phyloP scores from a whole-genome alignment of 2,888 invertebrate species.

The Osmoderma eremita region DNA sequence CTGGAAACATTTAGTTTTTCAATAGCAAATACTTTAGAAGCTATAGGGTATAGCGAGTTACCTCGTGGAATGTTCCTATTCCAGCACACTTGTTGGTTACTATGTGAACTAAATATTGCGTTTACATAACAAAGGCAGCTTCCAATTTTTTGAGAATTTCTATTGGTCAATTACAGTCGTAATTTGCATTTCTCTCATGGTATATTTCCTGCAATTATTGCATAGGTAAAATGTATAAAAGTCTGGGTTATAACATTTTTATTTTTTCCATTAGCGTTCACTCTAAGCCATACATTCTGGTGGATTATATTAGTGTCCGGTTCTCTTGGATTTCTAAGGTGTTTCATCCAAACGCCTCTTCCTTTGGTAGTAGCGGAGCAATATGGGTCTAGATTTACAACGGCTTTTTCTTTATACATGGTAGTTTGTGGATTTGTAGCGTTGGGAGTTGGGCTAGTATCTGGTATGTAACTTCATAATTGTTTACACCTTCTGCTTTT shows the following conservation, averaged over 20 bases:
- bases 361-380: conserved; percentile 77
- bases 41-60: no score
- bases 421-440: conserved; percentile 76
- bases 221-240: neutral
- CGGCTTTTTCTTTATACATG: conserved; percentile 78
- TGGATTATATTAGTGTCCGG: conserved; percentile 71
- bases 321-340: conserved; percentile 74
- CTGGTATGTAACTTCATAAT: conserved; percentile 63
- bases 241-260: neutral
- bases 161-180: no score
- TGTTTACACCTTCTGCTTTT: neutral
- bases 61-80: no score
- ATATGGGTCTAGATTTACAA: conserved; percentile 75
- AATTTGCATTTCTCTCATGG: no score
- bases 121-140: no score
- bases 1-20: no score
- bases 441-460: conserved; percentile 74
- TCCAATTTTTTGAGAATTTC: no score
- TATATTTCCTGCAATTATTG: no score
- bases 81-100: no score
- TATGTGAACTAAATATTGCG: no score
- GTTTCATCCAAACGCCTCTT: conserved; percentile 76
- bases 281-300: conserved; percentile 67
- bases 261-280: conserved; percentile 65
- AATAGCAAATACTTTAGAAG: no score